Conservation (phyloP, 2,797 vertebrate species). For the Scomberomorus guttatus region DNA sequence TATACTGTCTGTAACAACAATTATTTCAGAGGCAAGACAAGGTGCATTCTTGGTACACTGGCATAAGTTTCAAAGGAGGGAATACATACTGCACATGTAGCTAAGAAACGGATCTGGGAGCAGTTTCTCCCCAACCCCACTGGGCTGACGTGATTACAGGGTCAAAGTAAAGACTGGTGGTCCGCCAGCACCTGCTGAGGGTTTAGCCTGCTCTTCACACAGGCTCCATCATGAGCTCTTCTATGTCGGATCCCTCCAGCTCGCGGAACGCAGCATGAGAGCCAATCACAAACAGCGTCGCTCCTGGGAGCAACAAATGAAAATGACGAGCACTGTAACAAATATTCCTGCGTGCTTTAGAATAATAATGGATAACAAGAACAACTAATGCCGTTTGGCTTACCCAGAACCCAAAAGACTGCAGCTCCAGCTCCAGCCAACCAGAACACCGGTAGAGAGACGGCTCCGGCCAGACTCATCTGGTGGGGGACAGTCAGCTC, state of each 20-base stretch:
- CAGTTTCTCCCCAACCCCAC: conserved; percentile 18
- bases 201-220: conserved; percentile 82
- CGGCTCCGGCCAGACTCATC: conserved; percentile 88
- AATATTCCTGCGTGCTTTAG: neutral
- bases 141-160: conserved; percentile 38
- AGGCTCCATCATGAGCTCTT: conserved; percentile 92
- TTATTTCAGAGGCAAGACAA: conserved; percentile 42
- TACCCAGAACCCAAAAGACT: conserved; percentile 95
- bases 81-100: conserved; percentile 35
- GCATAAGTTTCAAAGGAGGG: conserved; percentile 14
- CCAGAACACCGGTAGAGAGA: conserved; percentile 95
- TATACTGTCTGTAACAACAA: conserved; percentile 49
- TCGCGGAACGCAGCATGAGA: conserved; percentile 92
- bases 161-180: conserved; percentile 52
- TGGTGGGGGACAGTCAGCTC: conserved; percentile 91
- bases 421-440: conserved; percentile 92
- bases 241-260: conserved; percentile 85
- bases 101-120: conserved; percentile 28
- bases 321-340: conserved; percentile 3
- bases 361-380: neutral
- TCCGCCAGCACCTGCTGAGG: conserved; percentile 34
- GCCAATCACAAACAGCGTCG: conserved; percentile 92
- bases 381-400: conserved; percentile 50
- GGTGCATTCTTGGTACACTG: conserved; percentile 38
- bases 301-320: conserved; percentile 83